Evolutionary conservation across 1,140 invertebrate species (phyloP).

Genomic region (Caenorhabditis briggsae): DNA sequence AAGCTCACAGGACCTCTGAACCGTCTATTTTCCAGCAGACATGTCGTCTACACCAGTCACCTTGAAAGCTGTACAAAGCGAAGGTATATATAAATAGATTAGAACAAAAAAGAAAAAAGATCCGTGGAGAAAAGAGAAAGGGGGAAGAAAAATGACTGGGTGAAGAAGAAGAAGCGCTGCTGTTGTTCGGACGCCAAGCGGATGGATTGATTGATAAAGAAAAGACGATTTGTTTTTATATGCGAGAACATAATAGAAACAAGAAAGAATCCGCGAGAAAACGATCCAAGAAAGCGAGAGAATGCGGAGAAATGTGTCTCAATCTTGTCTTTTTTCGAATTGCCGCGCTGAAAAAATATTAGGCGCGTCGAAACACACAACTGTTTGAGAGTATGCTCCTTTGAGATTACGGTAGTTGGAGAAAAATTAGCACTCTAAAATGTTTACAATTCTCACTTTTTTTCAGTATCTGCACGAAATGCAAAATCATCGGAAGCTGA

Average conservation of each 20-base stretch:
- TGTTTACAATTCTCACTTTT: not conserved
- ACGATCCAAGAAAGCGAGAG: not conserved
- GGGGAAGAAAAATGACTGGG: not conserved
- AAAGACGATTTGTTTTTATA: conserved; percentile 23
- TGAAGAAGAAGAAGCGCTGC: not conserved
- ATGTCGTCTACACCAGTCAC: conserved; percentile 37
- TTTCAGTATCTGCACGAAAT: conserved; percentile 31
- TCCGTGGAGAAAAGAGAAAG: too few species aligned
- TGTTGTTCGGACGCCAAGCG: not conserved
- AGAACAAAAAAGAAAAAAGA: not conserved
- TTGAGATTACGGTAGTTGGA: conserved; percentile 2
- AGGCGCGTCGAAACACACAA: not conserved
- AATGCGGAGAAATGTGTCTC: not conserved
- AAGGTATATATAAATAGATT: not conserved
- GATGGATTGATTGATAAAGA: conserved; percentile 40
- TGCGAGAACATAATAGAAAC: not conserved
- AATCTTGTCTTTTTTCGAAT: not conserved
- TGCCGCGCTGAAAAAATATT: not conserved
- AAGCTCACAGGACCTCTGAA: too few species aligned
- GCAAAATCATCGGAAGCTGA: conserved; percentile 66
- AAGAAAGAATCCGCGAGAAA: not conserved
- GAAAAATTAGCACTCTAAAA: too few species aligned
- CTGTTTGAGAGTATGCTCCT: not conserved
- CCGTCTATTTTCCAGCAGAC: too few species aligned
- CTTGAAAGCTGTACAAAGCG: conserved; percentile 50